Conservation (phyloP, 1,140 invertebrate genomes). For the Arctopsyche grandis region DNA sequence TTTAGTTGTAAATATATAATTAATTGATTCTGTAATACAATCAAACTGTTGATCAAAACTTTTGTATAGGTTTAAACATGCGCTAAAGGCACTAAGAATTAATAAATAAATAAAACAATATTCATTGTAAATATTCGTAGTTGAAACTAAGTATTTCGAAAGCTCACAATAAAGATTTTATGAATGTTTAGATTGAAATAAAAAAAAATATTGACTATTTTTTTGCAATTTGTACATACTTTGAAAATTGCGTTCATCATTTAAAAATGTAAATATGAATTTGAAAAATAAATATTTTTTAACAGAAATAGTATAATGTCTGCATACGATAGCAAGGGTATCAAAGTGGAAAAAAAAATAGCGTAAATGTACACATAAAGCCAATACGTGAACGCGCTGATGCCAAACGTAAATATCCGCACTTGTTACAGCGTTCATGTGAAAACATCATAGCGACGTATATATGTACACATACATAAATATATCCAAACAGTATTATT, state of each 20-base stretch:
- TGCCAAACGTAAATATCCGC: too few relatives aligned
- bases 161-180: background rate
- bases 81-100: background rate
- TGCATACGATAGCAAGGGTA: too few relatives aligned
- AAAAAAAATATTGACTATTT: background rate
- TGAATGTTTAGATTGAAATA: background rate
- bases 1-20: constrained; percentile 19
- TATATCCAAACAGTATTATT: too few relatives aligned
- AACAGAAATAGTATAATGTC: background rate
- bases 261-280: constrained; percentile 2
- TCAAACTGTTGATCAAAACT: background rate
- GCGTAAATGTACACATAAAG: too few relatives aligned
- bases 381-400: too few relatives aligned
- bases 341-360: too few relatives aligned
- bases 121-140: background rate
- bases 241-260: background rate
- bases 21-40: background rate
- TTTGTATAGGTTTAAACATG: background rate
- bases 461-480: too few relatives aligned
- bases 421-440: too few relatives aligned
- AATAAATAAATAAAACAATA: background rate
- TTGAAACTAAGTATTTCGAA: constrained; percentile 17
- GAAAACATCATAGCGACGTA: too few relatives aligned
- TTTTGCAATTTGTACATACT: constrained; percentile 11
- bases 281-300: constrained; percentile 15